Evolutionary conservation across 2,888 invertebrate species (phyloP).

Genomic region (Xiphydria camelus): DNA sequence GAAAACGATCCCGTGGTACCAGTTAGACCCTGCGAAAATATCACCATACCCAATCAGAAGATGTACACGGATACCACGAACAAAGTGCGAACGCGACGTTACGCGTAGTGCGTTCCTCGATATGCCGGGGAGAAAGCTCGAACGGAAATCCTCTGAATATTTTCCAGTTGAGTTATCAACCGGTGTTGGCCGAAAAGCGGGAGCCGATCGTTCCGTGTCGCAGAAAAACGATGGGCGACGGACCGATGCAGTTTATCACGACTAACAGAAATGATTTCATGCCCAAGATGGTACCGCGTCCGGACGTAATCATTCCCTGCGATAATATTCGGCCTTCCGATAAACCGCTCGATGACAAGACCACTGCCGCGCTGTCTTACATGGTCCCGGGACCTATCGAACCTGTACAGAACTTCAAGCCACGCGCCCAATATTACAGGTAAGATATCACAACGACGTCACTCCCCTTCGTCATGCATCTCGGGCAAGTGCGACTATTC

Average conservation of each 20-base stretch:
- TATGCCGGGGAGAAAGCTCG: too few relatives aligned
- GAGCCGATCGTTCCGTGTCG: conserved; percentile 40
- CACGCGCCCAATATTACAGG: conserved; percentile 38
- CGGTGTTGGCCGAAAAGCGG: conserved; percentile 42
- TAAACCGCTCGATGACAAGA: conserved; percentile 43
- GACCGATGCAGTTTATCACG: conserved; percentile 47
- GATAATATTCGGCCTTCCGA: conserved; percentile 43
- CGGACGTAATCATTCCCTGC: conserved; percentile 43
- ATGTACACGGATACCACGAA: conserved; percentile 50
- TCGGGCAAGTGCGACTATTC: too few relatives aligned
- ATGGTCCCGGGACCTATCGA: conserved; percentile 39
- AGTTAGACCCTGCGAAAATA: conserved; percentile 38
- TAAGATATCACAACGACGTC: conserved; percentile 16
- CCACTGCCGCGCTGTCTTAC: conserved; percentile 49
- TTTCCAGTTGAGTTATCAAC: conserved; percentile 50
- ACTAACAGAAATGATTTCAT: conserved; percentile 48
- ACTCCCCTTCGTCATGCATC: too few relatives aligned
- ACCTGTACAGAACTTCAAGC: conserved; percentile 46
- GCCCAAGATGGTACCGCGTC: conserved; percentile 35
- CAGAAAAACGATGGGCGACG: conserved; percentile 41
- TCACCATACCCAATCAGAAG: conserved; percentile 36
- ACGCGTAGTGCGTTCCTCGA: too few relatives aligned
- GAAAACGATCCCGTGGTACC: conserved; percentile 26
- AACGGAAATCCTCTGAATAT: not conserved
- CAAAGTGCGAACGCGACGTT: conserved; percentile 37